Percentiles rank a stretch among this genome's conserved stretches.
phyloP scores from a whole-genome alignment of 2,113 vertebrate species.

The Heptranchias perlo region DNA sequence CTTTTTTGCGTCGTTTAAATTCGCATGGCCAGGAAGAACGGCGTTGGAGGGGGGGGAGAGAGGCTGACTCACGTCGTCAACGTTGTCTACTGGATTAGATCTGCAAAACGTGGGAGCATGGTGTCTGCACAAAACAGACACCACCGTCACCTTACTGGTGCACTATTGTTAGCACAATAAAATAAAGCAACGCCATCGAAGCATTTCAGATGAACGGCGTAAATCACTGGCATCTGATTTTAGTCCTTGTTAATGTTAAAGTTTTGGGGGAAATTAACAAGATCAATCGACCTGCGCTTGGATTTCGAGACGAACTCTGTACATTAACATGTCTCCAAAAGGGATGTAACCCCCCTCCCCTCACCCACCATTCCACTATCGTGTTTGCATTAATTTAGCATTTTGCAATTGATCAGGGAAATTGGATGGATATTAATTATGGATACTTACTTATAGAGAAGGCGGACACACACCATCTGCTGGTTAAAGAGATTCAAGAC shows the following conservation, averaged over 20 bases:
- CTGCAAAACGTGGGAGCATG: neutral
- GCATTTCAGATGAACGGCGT: neutral
- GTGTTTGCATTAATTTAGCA: neutral
- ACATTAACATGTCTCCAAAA: neutral
- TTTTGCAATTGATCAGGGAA: slow-evolving; percentile 8
- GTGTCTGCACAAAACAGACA: neutral
- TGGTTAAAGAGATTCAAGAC: neutral
- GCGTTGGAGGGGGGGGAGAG: neutral
- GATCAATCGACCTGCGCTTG: too few relatives aligned
- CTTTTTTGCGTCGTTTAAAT: neutral
- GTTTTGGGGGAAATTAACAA: neutral
- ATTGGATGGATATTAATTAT: neutral
- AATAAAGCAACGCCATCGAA: too few relatives aligned
- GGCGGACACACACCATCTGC: slow-evolving; percentile 30
- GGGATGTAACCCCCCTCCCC: neutral
- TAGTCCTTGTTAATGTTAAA: neutral
- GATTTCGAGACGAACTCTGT: neutral
- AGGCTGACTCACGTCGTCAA: neutral
- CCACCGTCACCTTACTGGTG: neutral
- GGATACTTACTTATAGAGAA: neutral
- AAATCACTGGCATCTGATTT: neutral
- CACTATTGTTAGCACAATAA: neutral
- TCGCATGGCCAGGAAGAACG: neutral
- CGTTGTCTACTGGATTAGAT: neutral
- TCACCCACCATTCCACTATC: too few relatives aligned